phyloP scores from a whole-genome alignment of 2,113 vertebrate species.

The Urocolius indicus region DNA sequence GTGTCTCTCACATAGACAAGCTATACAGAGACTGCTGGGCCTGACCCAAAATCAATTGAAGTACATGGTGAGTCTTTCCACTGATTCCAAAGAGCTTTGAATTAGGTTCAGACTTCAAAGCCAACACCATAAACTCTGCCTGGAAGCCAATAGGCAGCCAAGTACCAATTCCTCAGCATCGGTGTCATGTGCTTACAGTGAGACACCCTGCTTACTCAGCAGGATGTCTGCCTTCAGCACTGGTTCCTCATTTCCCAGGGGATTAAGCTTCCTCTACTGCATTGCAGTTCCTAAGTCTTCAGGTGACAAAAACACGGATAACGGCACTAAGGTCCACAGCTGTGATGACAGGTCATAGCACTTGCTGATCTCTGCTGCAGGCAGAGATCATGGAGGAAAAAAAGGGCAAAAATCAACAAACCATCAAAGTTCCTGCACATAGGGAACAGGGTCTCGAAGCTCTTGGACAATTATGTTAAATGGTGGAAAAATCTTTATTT shows the following conservation, averaged over 20 bases:
- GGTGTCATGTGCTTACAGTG: neutral
- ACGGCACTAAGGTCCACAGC: neutral
- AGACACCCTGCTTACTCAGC: constrained; percentile 19
- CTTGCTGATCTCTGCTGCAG: neutral
- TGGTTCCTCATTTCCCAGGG: neutral
- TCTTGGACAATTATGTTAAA: constrained; percentile 40
- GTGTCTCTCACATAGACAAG: neutral
- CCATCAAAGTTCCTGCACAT: neutral
- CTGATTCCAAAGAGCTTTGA: constrained; percentile 46
- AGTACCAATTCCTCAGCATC: neutral
- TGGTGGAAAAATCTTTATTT: constrained; percentile 70
- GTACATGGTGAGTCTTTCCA: constrained; percentile 3
- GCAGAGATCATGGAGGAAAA: neutral
- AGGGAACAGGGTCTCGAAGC: neutral
- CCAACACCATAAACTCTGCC: constrained; percentile 55
- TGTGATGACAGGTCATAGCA: neutral
- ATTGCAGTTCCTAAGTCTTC: constrained; percentile 6
- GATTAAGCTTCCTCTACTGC: neutral
- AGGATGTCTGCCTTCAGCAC: neutral
- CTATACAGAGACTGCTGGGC: neutral
- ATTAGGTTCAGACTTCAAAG: constrained; percentile 30
- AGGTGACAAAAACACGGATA: neutral
- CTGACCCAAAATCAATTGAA: constrained; percentile 22
- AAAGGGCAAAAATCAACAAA: neutral
- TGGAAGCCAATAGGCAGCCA: neutral